Conservation (phyloP, 1,140 invertebrate genomes). For the Apocrypta bakeri region DNA sequence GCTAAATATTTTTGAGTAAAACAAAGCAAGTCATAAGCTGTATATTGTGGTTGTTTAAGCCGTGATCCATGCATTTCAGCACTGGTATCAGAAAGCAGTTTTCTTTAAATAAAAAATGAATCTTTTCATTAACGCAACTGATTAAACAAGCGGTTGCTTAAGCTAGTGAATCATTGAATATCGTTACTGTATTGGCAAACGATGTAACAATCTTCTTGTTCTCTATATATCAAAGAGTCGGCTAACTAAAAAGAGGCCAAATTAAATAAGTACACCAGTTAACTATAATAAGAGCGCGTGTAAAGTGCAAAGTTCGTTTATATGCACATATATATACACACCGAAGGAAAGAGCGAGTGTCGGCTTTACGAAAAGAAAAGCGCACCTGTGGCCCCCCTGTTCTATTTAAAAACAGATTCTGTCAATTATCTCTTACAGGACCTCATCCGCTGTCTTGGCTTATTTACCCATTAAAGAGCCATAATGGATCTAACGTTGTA, state of each 20-base stretch:
- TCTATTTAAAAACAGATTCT: constrained; percentile 47
- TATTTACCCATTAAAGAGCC: constrained; percentile 43
- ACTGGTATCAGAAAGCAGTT: too few species aligned
- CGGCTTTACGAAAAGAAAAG: constrained; percentile 26
- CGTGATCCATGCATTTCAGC: too few species aligned
- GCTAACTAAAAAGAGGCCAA: background rate
- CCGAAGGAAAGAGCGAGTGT: background rate
- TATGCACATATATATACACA: background rate
- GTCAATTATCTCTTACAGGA: constrained; percentile 44
- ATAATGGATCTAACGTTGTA: constrained; percentile 41
- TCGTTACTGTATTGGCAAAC: too few species aligned
- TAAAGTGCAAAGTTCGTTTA: constrained; percentile 32
- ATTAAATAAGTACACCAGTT: background rate
- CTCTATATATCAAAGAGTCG: too few species aligned
- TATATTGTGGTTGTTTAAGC: too few species aligned
- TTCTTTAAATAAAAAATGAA: too few species aligned
- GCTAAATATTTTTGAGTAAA: too few species aligned
- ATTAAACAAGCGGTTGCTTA: too few species aligned
- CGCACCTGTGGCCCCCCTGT: constrained; percentile 15
- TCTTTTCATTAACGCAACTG: too few species aligned
- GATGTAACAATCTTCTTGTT: too few species aligned
- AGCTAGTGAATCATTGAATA: too few species aligned
- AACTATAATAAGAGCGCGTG: background rate
- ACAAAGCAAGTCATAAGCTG: too few species aligned
- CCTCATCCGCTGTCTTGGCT: background rate